Percentiles rank a stretch among this genome's conserved stretches.
These are phyloP conservation scores for Patiria miniata DNA, from an alignment of 35 echinoderm and acorn worm genomes.

Conservation along the genomic window DNA sequence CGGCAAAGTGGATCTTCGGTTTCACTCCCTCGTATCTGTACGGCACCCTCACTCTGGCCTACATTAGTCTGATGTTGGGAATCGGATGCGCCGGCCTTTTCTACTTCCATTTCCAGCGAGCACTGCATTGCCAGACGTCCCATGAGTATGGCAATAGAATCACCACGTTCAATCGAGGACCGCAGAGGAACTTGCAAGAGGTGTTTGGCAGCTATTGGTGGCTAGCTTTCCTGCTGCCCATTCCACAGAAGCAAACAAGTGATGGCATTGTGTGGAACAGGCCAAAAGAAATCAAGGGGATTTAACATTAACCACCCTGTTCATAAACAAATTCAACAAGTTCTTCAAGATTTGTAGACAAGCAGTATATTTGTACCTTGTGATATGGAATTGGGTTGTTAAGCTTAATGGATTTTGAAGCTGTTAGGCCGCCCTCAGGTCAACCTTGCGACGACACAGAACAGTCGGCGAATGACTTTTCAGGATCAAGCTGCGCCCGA, in stretches of 20 bases:
- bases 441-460: too few species aligned
- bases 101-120: constrained; percentile 54
- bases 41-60: constrained; percentile 54
- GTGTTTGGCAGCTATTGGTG: constrained; percentile 83
- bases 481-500: too few species aligned
- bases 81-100: constrained; percentile 46
- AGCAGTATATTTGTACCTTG: too few species aligned
- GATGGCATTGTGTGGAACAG: constrained; percentile 74
- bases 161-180: constrained; percentile 34
- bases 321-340: too few species aligned
- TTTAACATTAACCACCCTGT: background rate
- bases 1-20: constrained; percentile 55
- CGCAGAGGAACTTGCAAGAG: constrained; percentile 58
- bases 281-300: constrained; percentile 66
- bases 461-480: too few species aligned
- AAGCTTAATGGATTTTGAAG: too few species aligned
- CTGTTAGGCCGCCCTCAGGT: too few species aligned
- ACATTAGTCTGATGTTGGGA: constrained; percentile 59
- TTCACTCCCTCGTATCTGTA: constrained; percentile 29
- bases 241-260: constrained; percentile 46
- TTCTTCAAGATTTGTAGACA: too few species aligned
- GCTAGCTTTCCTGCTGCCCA: constrained; percentile 68
- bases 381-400: too few species aligned
- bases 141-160: constrained; percentile 49
- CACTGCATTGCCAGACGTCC: constrained; percentile 68